Percentiles rank a stretch among this genome's conserved stretches.
These are phyloP conservation scores for Ardeotis arabs DNA, from an alignment of 2,113 vertebrate species.

Conservation along the genomic window DNA sequence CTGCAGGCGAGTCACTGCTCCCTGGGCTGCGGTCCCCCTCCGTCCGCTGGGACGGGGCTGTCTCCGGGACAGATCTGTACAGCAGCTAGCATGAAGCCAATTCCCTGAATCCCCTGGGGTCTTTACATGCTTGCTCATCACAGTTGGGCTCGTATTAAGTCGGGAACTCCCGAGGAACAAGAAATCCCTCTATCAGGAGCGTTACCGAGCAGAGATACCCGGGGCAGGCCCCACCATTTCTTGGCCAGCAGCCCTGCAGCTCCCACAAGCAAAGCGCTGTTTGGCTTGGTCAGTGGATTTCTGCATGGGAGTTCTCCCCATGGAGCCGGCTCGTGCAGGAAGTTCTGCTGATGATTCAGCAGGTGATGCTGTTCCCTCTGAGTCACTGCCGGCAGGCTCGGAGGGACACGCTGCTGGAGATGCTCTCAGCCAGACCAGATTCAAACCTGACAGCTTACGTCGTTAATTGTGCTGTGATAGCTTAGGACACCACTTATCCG, in stretches of 20 bases:
- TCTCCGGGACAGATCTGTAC: not conserved
- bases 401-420: not conserved
- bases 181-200: not conserved
- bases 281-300: not conserved
- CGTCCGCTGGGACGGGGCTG: not conserved
- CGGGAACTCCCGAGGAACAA: rapidly evolving
- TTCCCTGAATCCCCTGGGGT: not conserved
- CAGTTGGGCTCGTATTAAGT: not conserved
- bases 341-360: constrained; percentile 39
- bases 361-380: constrained; percentile 5
- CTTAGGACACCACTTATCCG: not conserved
- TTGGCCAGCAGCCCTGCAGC: not conserved
- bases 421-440: not conserved
- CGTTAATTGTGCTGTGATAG: not conserved
- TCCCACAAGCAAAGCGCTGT: not conserved
- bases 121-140: not conserved
- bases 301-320: not conserved
- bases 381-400: not conserved
- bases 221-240: not conserved
- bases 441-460: not conserved
- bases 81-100: not conserved
- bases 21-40: not conserved
- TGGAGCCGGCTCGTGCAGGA: not conserved
- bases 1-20: not conserved
- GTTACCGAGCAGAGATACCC: not conserved